Base-by-base conservation (phyloP, 2,888 invertebrate genomes). In the Masnerella sp. region DNA sequence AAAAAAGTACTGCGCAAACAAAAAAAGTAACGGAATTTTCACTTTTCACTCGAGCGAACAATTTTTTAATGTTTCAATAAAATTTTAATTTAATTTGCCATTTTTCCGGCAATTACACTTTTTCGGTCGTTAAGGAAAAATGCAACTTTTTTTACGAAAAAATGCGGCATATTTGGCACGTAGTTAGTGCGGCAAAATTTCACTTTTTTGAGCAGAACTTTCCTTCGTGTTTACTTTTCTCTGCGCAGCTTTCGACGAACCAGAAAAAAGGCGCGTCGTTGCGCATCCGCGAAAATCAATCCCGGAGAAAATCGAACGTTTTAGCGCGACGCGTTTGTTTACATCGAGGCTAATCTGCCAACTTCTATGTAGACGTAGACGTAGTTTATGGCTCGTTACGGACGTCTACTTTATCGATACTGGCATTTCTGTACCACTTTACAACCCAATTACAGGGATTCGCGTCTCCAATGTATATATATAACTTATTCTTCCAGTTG, bases 121-220 rank as follows among this genome's bases (percentile, higher is more conserved):
- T 28, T 32, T 49, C 22, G 11, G 12, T 49, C 32, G n/a, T n/a
- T n/a, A n/a, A n/a, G n/a, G n/a, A n/a, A n/a, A n/a, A n/a, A n/a
- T n/a, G n/a, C n/a, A n/a, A n/a, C 5, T 11, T 14, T 15, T 14
- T 5, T 58, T 34, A 40, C 38, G 15, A 34, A 68, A 73, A 68
- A 62, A 51, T 40, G 11, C 5, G 38, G 43, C 52, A 61, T 61
- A 69, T 45, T 45, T 42, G 54, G 52, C 15, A 30, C 42, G 45
- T 34, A 25, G 4, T 9, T 34, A 40, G 45, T 36, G 34, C 65
- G 32, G 45, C 73, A 68, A 70, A 74, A 71, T 76, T 76, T 72
- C 76, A 70, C 76, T 74, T 76, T 76, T 76, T 73, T 70, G 42
- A 58, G 47, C 34, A n/a, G 25, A 40, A 76, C 73, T 76, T 74